These are phyloP conservation scores for Branchipolynoe longqiensis DNA, from an alignment of 2,888 invertebrate species.

Conservation along the genomic window DNA sequence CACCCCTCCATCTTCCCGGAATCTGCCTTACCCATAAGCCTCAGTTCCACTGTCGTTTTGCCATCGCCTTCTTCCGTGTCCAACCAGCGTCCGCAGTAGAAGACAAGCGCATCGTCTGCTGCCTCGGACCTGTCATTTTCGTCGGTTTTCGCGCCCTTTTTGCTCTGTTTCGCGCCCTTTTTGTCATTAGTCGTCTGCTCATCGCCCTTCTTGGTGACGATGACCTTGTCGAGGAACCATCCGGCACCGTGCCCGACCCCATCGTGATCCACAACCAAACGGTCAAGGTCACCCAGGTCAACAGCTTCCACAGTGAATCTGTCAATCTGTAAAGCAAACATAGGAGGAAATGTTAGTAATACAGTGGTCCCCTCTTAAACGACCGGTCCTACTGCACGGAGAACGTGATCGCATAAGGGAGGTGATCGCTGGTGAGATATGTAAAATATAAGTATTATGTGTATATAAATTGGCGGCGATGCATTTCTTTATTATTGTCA, in stretches of 20 bases:
- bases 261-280: conserved; percentile 57
- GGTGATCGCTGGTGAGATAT: too few relatives aligned
- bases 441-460: too few relatives aligned
- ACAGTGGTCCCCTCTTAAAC: too few relatives aligned
- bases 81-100: conserved; percentile 78
- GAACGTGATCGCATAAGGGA: too few relatives aligned
- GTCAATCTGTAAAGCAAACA: conserved; percentile 56
- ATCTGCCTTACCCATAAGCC: conserved; percentile 74
- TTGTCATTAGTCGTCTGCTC: conserved; percentile 47
- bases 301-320: conserved; percentile 72
- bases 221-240: conserved; percentile 77
- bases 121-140: neutral
- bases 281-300: conserved; percentile 71
- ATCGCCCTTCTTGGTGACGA: conserved; percentile 70
- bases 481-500: too few relatives aligned
- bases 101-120: conserved; percentile 65
- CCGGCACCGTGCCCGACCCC: conserved; percentile 72
- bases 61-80: conserved; percentile 78
- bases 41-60: conserved; percentile 74
- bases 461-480: too few relatives aligned
- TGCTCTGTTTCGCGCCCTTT: conserved; percentile 63
- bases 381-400: too few relatives aligned
- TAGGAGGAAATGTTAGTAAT: too few relatives aligned
- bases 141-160: neutral
- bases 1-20: too few relatives aligned